Conservation (phyloP, 2,113 vertebrate species). For the Thymallus thymallus region DNA sequence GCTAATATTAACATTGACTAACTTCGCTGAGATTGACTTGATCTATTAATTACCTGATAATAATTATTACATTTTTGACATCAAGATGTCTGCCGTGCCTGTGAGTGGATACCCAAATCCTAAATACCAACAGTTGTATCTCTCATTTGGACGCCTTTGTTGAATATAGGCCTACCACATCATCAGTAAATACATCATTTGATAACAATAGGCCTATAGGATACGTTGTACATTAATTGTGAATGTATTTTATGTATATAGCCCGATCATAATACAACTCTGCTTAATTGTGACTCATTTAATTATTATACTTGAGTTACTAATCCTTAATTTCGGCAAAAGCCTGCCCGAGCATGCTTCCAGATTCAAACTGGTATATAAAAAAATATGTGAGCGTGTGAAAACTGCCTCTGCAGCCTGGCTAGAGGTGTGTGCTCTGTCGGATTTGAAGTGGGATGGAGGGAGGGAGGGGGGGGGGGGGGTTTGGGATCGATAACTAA, state of each 20-base stretch:
- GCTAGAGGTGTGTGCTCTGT: constrained; percentile 11
- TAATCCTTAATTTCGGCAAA: background rate
- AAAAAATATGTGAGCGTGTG: constrained; percentile 26
- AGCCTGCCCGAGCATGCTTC: background rate
- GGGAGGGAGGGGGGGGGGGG: constrained; percentile 17
- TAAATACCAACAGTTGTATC: background rate
- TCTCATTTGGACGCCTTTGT: background rate
- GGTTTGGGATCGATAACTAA: constrained; percentile 40
- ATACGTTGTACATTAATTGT: no score
- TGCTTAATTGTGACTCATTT: background rate
- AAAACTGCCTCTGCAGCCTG: constrained; percentile 26
- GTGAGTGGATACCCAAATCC: no score
- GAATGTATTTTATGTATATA: no score
- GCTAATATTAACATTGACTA: background rate
- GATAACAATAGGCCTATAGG: no score
- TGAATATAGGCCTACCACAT: background rate
- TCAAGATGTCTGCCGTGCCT: background rate
- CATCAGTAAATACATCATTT: no score
- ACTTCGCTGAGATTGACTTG: no score
- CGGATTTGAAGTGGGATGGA: constrained; percentile 33
- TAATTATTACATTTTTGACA: no score
- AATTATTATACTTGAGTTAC: background rate
- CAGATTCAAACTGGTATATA: background rate
- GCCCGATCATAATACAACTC: background rate
- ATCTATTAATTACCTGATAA: no score